phyloP scores from a whole-genome alignment of 1,140 invertebrate species.

The Eueides isabella region DNA sequence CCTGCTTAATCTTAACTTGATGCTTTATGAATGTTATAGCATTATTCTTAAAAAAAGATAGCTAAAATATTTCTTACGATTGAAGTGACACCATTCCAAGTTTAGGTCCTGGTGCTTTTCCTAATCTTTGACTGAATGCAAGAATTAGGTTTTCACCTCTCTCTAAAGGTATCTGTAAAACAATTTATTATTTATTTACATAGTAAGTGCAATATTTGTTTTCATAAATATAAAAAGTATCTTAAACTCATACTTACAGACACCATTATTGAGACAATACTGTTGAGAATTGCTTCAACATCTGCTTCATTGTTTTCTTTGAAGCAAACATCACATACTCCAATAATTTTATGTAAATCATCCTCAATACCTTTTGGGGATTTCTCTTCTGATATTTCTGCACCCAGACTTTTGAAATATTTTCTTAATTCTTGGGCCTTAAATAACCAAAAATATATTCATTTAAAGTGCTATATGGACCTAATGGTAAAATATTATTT shows the following conservation, averaged over 20 bases:
- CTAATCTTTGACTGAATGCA: conserved; percentile 96
- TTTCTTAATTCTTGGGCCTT: conserved; percentile 94
- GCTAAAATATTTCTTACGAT: conserved; percentile 87
- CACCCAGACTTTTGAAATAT: conserved; percentile 95
- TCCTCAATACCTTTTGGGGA: conserved; percentile 94
- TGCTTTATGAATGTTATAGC: too few relatives aligned
- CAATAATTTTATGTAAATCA: conserved; percentile 97
- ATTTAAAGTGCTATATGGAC: neutral
- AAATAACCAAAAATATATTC: conserved; percentile 45
- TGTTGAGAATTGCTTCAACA: conserved; percentile 92
- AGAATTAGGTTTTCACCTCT: conserved; percentile 95
- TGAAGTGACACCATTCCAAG: conserved; percentile 91
- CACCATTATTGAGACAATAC: conserved; percentile 96
- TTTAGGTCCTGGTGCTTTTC: conserved; percentile 94
- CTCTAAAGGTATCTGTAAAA: conserved; percentile 89
- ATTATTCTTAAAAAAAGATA: neutral
- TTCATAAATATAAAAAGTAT: conserved; percentile 9
- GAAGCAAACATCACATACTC: conserved; percentile 95
- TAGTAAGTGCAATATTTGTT: neutral
- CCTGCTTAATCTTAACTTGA: too few relatives aligned
- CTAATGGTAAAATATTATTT: neutral
- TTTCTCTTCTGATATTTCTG: conserved; percentile 95
- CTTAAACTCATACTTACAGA: conserved; percentile 84
- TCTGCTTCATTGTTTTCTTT: conserved; percentile 91
- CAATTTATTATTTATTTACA: neutral